Percentiles rank a stretch among this genome's conserved stretches.
Conservation (phyloP, 1,140 invertebrate genomes). For the Euschistus heros region DNA sequence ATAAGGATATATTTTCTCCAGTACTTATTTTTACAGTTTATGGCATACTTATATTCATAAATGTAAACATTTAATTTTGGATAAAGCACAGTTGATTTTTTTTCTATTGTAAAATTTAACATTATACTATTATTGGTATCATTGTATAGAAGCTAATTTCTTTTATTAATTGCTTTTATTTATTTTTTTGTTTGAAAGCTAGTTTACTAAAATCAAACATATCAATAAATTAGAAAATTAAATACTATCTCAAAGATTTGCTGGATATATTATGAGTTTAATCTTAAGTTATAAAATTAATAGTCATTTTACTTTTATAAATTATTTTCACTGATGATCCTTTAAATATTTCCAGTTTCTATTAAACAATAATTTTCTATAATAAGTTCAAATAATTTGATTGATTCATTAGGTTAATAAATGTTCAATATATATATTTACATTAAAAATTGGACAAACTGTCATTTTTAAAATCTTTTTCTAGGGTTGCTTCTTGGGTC, state of each 20-base stretch:
- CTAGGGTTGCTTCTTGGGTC: slow-evolving; percentile 31
- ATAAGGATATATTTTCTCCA: neutral
- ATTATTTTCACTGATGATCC: no score
- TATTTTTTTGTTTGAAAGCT: no score
- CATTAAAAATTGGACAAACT: neutral
- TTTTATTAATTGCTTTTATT: no score
- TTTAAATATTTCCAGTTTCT: neutral
- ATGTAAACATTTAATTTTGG: neutral
- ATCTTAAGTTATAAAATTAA: no score
- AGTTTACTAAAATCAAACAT: no score
- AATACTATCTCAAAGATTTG: no score
- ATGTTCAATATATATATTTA: slow-evolving; percentile 24
- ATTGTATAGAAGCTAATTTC: no score
- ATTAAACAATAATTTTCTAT: slow-evolving; percentile 28
- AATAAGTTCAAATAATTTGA: slow-evolving; percentile 24
- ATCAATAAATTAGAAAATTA: no score
- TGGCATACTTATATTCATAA: neutral
- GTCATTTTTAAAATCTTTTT: neutral
- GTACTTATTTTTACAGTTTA: neutral
- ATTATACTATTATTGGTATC: neutral
- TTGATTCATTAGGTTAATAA: neutral
- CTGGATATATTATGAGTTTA: no score
- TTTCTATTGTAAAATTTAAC: neutral
- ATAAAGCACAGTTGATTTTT: neutral
- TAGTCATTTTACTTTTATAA: no score